phyloP scores from a whole-genome alignment of 1,140 invertebrate genomes.

The Aphelenchoides avenae region DNA sequence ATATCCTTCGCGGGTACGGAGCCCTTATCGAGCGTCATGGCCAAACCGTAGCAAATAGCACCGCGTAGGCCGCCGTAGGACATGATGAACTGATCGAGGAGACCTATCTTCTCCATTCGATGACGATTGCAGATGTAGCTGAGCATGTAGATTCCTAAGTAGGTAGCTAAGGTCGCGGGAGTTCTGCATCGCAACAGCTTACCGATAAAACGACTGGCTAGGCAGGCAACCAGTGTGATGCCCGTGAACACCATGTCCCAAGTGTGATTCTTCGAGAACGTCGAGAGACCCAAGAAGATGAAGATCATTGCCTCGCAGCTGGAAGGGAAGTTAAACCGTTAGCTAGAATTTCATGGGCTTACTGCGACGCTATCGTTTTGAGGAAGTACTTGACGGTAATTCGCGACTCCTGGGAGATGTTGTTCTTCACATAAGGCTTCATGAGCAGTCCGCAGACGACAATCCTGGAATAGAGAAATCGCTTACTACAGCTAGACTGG shows the following conservation, averaged over 20 bases:
- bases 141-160: slow-evolving; percentile 63
- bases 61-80: slow-evolving; percentile 29
- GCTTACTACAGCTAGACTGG: slow-evolving; percentile 33
- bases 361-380: slow-evolving; percentile 33
- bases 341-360: not conserved
- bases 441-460: slow-evolving; percentile 97
- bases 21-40: slow-evolving; percentile 57
- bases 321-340: slow-evolving; percentile 69
- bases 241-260: slow-evolving; percentile 93
- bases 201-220: slow-evolving; percentile 21
- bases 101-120: slow-evolving; percentile 59
- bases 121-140: slow-evolving; percentile 40
- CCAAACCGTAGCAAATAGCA: slow-evolving; percentile 38
- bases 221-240: slow-evolving; percentile 71
- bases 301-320: slow-evolving; percentile 93
- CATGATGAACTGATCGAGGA: slow-evolving; percentile 62
- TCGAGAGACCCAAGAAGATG: slow-evolving; percentile 93
- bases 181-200: slow-evolving; percentile 57
- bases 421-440: slow-evolving; percentile 96
- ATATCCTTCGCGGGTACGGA: slow-evolving; percentile 59
- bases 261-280: slow-evolving; percentile 65
- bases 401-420: slow-evolving; percentile 93
- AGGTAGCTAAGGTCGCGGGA: too few species aligned
- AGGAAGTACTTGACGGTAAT: slow-evolving; percentile 96
- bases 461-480: slow-evolving; percentile 67